Conservation (phyloP, 1,140 invertebrate genomes). For the Cydia fagiglandana region DNA sequence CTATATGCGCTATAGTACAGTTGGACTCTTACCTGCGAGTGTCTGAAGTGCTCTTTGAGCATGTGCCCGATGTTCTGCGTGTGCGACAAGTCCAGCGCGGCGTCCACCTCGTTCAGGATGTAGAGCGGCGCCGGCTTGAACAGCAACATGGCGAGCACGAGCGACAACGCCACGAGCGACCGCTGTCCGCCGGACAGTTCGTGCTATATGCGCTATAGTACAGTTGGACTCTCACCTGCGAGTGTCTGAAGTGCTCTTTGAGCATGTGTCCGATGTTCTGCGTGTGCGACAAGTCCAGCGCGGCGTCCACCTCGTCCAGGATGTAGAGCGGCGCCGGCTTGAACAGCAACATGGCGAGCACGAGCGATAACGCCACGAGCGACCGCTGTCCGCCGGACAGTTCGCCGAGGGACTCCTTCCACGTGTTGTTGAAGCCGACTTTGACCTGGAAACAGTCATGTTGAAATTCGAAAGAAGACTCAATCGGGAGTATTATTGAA, state of each 20-base stretch:
- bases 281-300: constrained; percentile 98
- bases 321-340: constrained; percentile 99
- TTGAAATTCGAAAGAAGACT: no score
- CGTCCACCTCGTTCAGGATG: constrained; percentile 99
- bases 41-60: constrained; percentile 95
- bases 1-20: no score
- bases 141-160: constrained; percentile 97
- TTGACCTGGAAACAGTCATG: constrained; percentile 81
- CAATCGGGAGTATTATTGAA: no score
- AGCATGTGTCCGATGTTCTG: constrained; percentile 99
- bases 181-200: constrained; percentile 97
- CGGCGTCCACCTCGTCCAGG: constrained; percentile 99
- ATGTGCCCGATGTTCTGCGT: constrained; percentile 99
- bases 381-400: constrained; percentile 98
- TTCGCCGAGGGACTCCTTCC: constrained; percentile 98
- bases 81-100: constrained; percentile 98
- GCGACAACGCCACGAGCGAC: constrained; percentile 96
- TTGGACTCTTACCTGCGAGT: constrained; percentile 87
- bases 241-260: constrained; percentile 95
- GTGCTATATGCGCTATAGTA: no score
- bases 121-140: constrained; percentile 99
- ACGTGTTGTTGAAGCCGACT: constrained; percentile 95
- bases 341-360: constrained; percentile 97
- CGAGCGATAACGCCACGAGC: constrained; percentile 96
- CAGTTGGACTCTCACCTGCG: constrained; percentile 81